Conservation (phyloP, 2,797 vertebrate species). For the Rhynchonycteris naso region DNA sequence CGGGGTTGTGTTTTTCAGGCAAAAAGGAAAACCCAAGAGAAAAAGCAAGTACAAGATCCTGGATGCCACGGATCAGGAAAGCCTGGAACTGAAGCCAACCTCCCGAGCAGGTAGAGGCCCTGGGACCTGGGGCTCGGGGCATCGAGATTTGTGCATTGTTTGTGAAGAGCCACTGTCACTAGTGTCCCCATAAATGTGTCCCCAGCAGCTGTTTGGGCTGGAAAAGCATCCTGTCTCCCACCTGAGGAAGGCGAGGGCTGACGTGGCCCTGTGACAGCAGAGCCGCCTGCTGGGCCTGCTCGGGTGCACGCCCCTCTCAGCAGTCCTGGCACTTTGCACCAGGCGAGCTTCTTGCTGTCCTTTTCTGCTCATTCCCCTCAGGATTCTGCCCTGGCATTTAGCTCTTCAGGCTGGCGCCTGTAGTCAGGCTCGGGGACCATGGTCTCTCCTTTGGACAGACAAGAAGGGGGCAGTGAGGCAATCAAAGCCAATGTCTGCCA, state of each 20-base stretch:
- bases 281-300: not conserved
- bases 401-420: not conserved
- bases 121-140: not conserved
- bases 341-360: not conserved
- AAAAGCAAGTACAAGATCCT: constrained; percentile 98
- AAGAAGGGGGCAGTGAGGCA: not conserved
- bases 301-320: not conserved
- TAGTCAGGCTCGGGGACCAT: not conserved
- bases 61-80: constrained; percentile 94
- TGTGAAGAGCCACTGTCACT: not conserved
- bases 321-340: no score
- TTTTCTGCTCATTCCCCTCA: constrained; percentile 34
- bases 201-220: not conserved
- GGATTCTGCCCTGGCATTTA: not conserved
- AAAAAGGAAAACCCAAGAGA: constrained; percentile 94
- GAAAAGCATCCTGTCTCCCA: not conserved
- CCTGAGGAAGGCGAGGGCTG: not conserved
- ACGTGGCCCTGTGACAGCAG: not conserved
- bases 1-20: constrained; percentile 85
- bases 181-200: not conserved
- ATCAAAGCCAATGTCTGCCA: not conserved
- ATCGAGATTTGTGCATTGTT: not conserved
- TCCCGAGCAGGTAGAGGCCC: constrained; percentile 85
- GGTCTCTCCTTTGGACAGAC: not conserved
- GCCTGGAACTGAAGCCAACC: constrained; percentile 92